Conservation (phyloP, 2,113 vertebrate species). For the Dryoscopus gambensis region DNA sequence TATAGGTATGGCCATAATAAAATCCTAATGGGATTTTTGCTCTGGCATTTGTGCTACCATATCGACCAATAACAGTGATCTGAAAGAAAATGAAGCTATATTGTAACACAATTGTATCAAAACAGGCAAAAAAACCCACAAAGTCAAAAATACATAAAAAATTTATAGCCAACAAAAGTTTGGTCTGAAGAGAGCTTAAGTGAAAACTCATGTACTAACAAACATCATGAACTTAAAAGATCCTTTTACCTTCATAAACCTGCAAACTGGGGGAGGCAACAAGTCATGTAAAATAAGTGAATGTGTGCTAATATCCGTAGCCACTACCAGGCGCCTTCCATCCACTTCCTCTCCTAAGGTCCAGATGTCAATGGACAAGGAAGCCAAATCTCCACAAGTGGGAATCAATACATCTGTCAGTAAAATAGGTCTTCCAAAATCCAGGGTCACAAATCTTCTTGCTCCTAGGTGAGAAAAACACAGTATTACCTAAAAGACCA, state of each 20-base stretch:
- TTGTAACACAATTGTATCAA: background rate
- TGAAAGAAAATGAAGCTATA: slow-evolving; percentile 47
- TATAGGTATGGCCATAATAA: slow-evolving; percentile 98
- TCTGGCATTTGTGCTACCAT: slow-evolving; percentile 96
- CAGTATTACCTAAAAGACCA: background rate
- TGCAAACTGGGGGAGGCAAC: slow-evolving; percentile 93
- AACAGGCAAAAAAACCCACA: background rate
- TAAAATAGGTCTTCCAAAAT: slow-evolving; percentile 93
- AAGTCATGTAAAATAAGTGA: slow-evolving; percentile 96
- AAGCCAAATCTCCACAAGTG: slow-evolving; percentile 94
- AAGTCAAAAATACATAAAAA: background rate
- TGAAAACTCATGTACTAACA: background rate
- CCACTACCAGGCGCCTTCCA: slow-evolving; percentile 92
- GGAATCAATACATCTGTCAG: slow-evolving; percentile 95
- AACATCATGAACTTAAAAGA: background rate
- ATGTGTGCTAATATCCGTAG: slow-evolving; percentile 97
- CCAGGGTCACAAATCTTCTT: slow-evolving; percentile 93
- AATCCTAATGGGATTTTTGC: slow-evolving; percentile 97
- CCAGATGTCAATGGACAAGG: slow-evolving; percentile 98
- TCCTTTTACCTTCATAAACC: slow-evolving; percentile 95
- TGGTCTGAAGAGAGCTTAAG: background rate
- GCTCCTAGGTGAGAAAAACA: slow-evolving; percentile 77
- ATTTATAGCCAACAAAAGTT: background rate
- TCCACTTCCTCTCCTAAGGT: slow-evolving; percentile 97
- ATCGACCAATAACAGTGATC: slow-evolving; percentile 98